Base-by-base conservation (phyloP, 2,113 vertebrate genomes). In the Brachionichthys hirsutus region DNA sequence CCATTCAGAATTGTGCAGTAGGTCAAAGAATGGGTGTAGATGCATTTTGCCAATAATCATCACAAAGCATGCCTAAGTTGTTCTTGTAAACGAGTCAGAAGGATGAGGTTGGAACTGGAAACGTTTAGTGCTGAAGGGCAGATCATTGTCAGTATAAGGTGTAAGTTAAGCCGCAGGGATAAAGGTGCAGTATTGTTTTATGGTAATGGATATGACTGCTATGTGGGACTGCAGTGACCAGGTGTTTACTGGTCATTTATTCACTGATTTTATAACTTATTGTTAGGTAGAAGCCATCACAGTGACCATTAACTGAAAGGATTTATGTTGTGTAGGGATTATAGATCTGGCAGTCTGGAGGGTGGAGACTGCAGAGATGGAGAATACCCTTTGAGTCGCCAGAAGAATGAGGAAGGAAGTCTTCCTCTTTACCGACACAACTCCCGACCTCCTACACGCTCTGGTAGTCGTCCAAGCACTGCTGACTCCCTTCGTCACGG, bases 381-480 rank as follows among this genome's bases (percentile, higher is more conserved):
- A 10, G 57, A 14, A 0, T 67, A 79, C 59, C 66, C 78, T 24
- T 2, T 63, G 6, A 54, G 40, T 67, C 58, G 73, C 6, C 45
- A 64, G 35, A 36, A 17, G 66, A 87, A 80, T 0, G 69, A 80
- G 41, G 85, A 70, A 54, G 83, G 74, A 12, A 73, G 87, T 49
- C 73, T 82, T 38, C 69, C 81, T 19, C 81, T 62, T 1, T 77
- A 88, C 51, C 52, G 17, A 2, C 78, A 43, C 0, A 83, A 76
- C 41, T 75, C 62, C 54, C 75, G 73, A 15, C 89, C 82, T 36
- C 86, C 92, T 0, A 67, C 83, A 6, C 85, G 75, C 60, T 79
- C 73, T 1, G 83, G 91, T 62, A 91, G 87, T 71, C 84, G 85
- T 0, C 83, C 91, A 20, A 87, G 88, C 60, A 87, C 64, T 41